Base-by-base conservation (phyloP, 2,797 vertebrate genomes). In the Pelobates cultripes region DNA sequence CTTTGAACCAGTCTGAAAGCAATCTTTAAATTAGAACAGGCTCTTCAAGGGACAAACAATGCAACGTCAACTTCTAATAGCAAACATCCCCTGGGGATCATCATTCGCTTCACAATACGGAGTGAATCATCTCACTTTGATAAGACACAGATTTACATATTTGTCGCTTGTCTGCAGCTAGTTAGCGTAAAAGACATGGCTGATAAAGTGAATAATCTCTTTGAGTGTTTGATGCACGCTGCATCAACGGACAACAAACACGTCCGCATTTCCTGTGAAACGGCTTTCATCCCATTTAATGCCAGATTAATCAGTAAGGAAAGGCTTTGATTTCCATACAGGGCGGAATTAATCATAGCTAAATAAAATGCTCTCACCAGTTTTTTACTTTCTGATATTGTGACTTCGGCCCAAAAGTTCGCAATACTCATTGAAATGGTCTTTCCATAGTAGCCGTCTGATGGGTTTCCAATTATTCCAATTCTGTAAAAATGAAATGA, bases 391-490 rank as follows among this genome's bases (percentile, higher is more conserved):
- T 95, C 93, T 53, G 91, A 79, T 8, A 96, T 89, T 0, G 92
- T 95, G 75, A 95, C 95, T 84, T 95, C 95, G 0, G 95, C 95
- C 95, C 95, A 96, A 88, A 95, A 96, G 88, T 96, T 96, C 8
- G 92, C 90, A 86, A 95, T 94, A 12, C 88, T 91, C 94, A 96
- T 94, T 7, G 95, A 94, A 0, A 96, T 95, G 76, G 95, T 96
- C 90, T 96, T 96, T 15, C 95, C 95, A 9, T 95, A 88, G 81
- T 95, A 95, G 53, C 95, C 95, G 10, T 96, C 95, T 4, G 95
- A 96, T 8, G 95, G 95, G 81, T 96, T 96, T 44, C 95, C 95
- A 89, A 96, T 95, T 9, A 96, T 85, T 15, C 95, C 95, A 1
- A 95, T 92, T 88, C 95, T 96, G 85, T 7, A 4, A 47, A 67